phyloP scores from a whole-genome alignment of 2,888 invertebrate species.

The Thysanoteuthis rhombus region DNA sequence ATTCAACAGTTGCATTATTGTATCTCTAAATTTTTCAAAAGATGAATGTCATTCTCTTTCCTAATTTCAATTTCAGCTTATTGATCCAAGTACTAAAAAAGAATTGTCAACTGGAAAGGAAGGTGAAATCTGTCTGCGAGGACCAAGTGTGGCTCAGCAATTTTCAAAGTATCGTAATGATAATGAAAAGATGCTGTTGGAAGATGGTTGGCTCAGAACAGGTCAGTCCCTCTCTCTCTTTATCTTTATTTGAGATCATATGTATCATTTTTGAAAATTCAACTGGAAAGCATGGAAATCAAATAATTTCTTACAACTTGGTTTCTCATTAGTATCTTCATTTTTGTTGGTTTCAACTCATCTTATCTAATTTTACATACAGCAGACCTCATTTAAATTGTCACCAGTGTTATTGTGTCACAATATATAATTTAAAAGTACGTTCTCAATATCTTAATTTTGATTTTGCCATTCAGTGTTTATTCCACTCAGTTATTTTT shows the following conservation, averaged over 20 bases:
- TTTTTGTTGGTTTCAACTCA: too few relatives aligned
- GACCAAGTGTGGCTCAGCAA: slow-evolving; percentile 83
- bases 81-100: slow-evolving; percentile 70
- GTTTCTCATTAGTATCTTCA: too few relatives aligned
- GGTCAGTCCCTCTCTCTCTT: slow-evolving; percentile 72
- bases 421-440: too few relatives aligned
- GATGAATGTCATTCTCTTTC: not conserved
- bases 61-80: slow-evolving; percentile 41
- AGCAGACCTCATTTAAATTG: too few relatives aligned
- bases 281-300: not conserved
- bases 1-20: too few relatives aligned
- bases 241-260: too few relatives aligned
- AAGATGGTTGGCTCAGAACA: slow-evolving; percentile 81
- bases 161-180: slow-evolving; percentile 81
- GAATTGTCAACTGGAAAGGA: slow-evolving; percentile 73
- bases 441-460: too few relatives aligned
- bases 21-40: too few relatives aligned
- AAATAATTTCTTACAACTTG: not conserved
- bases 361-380: too few relatives aligned
- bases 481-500: too few relatives aligned
- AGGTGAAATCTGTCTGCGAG: slow-evolving; percentile 82
- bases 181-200: slow-evolving; percentile 75
- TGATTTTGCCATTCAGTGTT: too few relatives aligned
- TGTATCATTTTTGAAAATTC: not conserved
- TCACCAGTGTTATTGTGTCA: too few relatives aligned